Base-by-base conservation (phyloP, 1,140 invertebrate species). In the Drosophila nannoptera region DNA sequence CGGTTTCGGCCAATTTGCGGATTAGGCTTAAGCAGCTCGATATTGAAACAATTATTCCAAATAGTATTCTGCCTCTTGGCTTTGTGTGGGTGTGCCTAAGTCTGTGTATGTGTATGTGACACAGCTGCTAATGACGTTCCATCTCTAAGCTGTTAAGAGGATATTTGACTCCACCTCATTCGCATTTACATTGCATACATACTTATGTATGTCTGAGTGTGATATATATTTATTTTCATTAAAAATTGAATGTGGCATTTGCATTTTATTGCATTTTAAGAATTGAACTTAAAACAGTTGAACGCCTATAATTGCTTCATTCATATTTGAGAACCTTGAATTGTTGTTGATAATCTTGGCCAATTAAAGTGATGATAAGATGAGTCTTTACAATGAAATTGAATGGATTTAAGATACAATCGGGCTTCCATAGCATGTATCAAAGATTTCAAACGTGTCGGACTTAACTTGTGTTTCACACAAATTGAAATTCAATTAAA, bases 211-310 rank as follows among this genome's bases (percentile, higher is more conserved):
- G 5, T 0, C 0, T 12, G 11, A 4, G 14, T 43, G 14, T 33
- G 22, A 69, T 67, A 42, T 65, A 55, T 55, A 76, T 64, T 65
- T 68, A 73, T 80, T 80, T 84, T 84, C 86, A 84, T 84, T 84
- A 86, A 80, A 84, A 86, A 80, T 84, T 84, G 66, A 84, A 86
- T 53, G 55, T 63, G 53, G 60, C 72, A 84, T 84, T 76, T 73
- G 63, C 78, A 84, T 76, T 76, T 73, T 75, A 71, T 72, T 22
- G 22, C 22, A 22, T 22, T 22, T 68, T 62, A 69, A 69, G 45
- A 62, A 78, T 83, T 78, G 48, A 84, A 63, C 59, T 78, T 42
- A 48, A 46, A 33, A 32, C 7, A 35, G n/a, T n/a, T n/a, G n/a
- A n/a, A n/a, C n/a, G n/a, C n/a, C n/a, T n/a, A n/a, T n/a, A n/a